These are phyloP conservation scores for Thymelicus acteon DNA, from an alignment of 2,888 invertebrate genomes.

Conservation along the genomic window DNA sequence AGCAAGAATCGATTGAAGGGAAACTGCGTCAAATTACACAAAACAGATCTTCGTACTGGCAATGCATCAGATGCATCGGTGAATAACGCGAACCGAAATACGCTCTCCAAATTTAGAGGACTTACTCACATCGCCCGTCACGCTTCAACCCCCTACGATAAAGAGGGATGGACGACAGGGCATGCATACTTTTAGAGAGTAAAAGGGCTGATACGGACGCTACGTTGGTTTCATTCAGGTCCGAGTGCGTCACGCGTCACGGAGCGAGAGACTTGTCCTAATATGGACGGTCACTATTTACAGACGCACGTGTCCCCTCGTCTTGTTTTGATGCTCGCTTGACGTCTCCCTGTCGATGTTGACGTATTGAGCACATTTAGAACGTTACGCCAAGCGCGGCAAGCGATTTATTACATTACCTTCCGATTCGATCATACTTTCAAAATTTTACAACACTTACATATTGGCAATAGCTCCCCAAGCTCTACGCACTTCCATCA, in stretches of 20 bases:
- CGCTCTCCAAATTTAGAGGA: conserved; percentile 35
- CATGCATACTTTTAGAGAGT: conserved; percentile 21
- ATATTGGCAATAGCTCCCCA: no score
- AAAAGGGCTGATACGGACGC: conserved; percentile 41
- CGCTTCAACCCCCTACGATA: conserved; percentile 1
- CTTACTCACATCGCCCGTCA: conserved; percentile 26
- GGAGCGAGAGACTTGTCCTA: conserved; percentile 44
- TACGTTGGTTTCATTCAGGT: conserved; percentile 47
- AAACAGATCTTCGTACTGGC: conserved; percentile 43
- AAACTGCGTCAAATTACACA: conserved; percentile 48
- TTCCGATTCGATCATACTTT: no score
- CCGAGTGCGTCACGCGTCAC: conserved; percentile 39
- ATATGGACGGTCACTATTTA: conserved; percentile 44
- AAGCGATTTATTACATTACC: no score
- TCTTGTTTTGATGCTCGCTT: conserved; percentile 14
- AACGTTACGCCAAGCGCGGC: neutral
- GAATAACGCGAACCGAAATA: conserved; percentile 53
- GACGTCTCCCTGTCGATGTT: conserved; percentile 12
- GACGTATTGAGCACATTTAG: conserved; percentile 12
- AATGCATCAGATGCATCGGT: conserved; percentile 51
- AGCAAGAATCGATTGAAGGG: conserved; percentile 18
- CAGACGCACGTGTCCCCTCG: conserved; percentile 11
- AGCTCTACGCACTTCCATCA: no score
- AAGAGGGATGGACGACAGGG: conserved; percentile 21
- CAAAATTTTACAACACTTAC: no score